phyloP scores from a whole-genome alignment of 2,888 invertebrate genomes.

The Philhelius pedissequus region DNA sequence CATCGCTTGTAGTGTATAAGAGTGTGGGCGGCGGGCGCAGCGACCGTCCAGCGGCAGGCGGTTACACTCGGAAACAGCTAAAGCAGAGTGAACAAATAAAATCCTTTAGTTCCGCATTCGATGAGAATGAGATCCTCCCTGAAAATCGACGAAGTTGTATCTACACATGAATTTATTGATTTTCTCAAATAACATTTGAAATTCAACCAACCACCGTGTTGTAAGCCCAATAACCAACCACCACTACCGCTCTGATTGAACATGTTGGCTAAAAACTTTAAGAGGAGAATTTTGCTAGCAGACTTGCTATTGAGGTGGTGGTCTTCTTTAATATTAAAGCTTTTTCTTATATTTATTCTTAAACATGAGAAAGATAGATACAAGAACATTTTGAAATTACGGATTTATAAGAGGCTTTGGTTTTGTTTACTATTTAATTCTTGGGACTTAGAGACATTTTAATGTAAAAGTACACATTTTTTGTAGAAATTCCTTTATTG shows the following conservation, averaged over 20 bases:
- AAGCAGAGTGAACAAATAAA: constrained; percentile 33
- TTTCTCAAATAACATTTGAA: constrained; percentile 42
- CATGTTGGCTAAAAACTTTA: constrained; percentile 39
- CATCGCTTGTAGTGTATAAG: constrained; percentile 2
- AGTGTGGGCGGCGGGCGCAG: not conserved
- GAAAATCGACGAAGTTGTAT: constrained; percentile 13
- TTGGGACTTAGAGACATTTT: not conserved
- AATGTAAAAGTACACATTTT: not conserved
- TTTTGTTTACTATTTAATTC: not conserved
- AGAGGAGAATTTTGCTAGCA: constrained; percentile 16
- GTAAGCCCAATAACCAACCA: not conserved
- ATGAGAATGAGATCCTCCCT: constrained; percentile 16
- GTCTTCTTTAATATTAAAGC: constrained; percentile 50
- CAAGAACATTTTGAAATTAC: not conserved
- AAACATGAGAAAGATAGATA: constrained; percentile 18
- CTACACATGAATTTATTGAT: constrained; percentile 49
- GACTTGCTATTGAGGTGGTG: not conserved
- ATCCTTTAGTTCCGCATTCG: constrained; percentile 29
- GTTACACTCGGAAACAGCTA: not conserved
- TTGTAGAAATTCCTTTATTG: no score
- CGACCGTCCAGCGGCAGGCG: no score
- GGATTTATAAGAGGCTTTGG: not conserved
- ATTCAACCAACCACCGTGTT: constrained; percentile 32
- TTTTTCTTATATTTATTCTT: constrained; percentile 18
- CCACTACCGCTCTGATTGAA: not conserved